Evolutionary conservation across 2,888 invertebrate species (phyloP).

Genomic region (Diogma glabrata): DNA sequence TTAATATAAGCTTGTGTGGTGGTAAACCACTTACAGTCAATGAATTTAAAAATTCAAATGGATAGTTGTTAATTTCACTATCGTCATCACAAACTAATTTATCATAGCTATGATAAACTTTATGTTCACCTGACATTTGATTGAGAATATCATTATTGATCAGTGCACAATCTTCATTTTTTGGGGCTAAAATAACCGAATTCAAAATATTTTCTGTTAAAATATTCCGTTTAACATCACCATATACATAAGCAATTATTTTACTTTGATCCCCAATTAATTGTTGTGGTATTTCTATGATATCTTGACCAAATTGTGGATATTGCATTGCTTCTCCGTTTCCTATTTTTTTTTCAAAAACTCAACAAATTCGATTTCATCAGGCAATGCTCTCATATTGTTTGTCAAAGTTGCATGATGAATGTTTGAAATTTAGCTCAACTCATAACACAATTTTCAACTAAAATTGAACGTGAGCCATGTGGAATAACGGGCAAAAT

Average conservation of each 20-base stretch:
- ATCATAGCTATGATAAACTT: constrained; percentile 10
- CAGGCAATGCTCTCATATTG: not conserved
- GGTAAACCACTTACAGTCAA: too few relatives aligned
- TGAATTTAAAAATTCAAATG: too few relatives aligned
- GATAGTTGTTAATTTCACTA: not conserved
- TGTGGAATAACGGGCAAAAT: constrained; percentile 5
- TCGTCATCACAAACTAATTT: constrained; percentile 4
- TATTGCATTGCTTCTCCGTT: too few relatives aligned
- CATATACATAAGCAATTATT: constrained; percentile 8
- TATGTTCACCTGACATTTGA: not conserved
- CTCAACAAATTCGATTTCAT: too few relatives aligned
- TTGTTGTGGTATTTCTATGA: too few relatives aligned
- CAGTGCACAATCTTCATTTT: not conserved
- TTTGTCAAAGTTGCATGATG: not conserved
- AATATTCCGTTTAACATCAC: constrained; percentile 8
- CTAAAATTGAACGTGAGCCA: not conserved
- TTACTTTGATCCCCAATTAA: too few relatives aligned
- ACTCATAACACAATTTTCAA: not conserved
- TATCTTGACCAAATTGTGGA: not conserved
- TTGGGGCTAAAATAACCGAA: constrained; percentile 10
- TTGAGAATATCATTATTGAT: not conserved
- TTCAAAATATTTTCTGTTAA: constrained; percentile 1
- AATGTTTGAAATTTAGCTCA: not conserved
- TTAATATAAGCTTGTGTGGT: too few relatives aligned
- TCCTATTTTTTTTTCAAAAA: too few relatives aligned